Base-by-base conservation (phyloP, 2,888 invertebrate species). In the Steinernema scapterisci region DNA sequence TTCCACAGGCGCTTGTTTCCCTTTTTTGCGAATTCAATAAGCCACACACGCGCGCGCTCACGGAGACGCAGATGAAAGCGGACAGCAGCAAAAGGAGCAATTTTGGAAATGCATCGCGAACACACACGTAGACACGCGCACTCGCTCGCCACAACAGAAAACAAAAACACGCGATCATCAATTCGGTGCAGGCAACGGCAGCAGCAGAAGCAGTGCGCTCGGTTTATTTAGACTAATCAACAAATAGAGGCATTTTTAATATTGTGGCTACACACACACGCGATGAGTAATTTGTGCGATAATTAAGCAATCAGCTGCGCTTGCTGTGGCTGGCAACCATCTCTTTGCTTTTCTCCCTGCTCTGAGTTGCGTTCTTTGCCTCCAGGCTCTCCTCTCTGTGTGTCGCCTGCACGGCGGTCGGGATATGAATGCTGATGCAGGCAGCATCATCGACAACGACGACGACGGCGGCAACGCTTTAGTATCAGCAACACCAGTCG, bases 241-340 rank as follows among this genome's bases (percentile, higher is more conserved):
- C 3, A 38, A 38, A 38, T 38, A 38, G 38, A 38, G 38, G 9
- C 38, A 38, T 38, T 38, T 38, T 38, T 9, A 38, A 38, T 38
- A 38, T 38, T 38, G 11, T 52, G 23, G 52, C 52, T 5, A 16
- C 19, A 52, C 38, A 38, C 38, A 38, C 38, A 19, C 19, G 48
- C 48, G 48, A 48, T 48, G 5, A 48, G 48, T 48, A 48, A 48
- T 48, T 16, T 48, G 19, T 16, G 16, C 48, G 63, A 63, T 31
- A 63, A 63, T 63, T 63, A 63, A 63, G 63, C 63, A 31, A 63
- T 63, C 63, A 63, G 63, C 63, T 63, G 63, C 63, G 23, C 16
- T 11, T 25, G 21, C 54, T 54, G 54, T 6, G 9, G 54, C 21
- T 54, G 6, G 11, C 63, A 23, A 11, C 23, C 52, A 3, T 52